phyloP scores from a whole-genome alignment of 2,888 invertebrate genomes.

The Scaptodrosophila latifasciaeformis region DNA sequence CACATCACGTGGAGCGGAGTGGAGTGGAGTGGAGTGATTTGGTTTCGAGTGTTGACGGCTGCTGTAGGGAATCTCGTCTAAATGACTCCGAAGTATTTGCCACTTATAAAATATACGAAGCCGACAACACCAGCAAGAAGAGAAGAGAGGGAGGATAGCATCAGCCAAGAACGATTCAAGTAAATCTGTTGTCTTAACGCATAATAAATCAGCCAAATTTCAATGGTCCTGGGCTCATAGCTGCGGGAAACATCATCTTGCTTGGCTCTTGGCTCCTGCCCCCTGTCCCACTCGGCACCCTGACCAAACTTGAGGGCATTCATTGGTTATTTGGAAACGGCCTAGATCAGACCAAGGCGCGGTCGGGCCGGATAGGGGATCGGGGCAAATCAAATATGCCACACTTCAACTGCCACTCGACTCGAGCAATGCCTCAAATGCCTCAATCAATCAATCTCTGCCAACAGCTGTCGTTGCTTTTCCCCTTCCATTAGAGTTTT shows the following conservation, averaged over 20 bases:
- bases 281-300: neutral
- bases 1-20: no score
- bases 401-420: constrained; percentile 62
- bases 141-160: neutral
- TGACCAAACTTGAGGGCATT: no score
- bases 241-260: neutral
- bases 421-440: constrained; percentile 30
- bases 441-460: constrained; percentile 66
- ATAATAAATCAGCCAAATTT: constrained; percentile 64
- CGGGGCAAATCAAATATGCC: constrained; percentile 58
- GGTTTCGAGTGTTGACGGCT: no score
- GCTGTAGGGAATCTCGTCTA: no score
- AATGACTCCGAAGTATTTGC: neutral
- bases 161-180: constrained; percentile 17
- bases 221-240: constrained; percentile 23
- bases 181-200: constrained; percentile 67
- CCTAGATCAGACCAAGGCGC: neutral
- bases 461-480: constrained; percentile 41
- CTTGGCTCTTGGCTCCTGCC: neutral
- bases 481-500: neutral
- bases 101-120: no score
- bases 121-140: neutral
- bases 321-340: neutral
- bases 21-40: no score
- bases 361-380: constrained; percentile 3